Evolutionary conservation across 2,888 invertebrate species (phyloP), one percentile per base, ranked within the genome.

Genomic region (Acronicta psi): DNA sequence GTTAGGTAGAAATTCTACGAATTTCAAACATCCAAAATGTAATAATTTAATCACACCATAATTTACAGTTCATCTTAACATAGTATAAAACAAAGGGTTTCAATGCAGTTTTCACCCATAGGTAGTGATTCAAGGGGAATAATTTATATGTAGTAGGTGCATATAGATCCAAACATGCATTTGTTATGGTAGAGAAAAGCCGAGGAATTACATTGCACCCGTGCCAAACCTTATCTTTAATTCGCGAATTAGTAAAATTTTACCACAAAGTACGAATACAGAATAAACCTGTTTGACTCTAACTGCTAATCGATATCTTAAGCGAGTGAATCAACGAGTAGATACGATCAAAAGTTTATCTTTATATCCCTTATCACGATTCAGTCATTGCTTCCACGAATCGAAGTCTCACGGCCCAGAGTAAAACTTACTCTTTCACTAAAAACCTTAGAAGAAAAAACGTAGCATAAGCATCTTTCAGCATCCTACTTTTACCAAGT

Each of bases 401-500:
- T 59, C 14, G 18, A 41, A 50, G 20, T 9, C 36, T 11, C 31
- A 6, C n/a, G n/a, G 2, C 40, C 20, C 46, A 18, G n/a, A 47
- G 13, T 14, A 42, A 29, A 20, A 51, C 18, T 10, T 14, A 9
- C 14, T 34, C 11, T 42, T 42, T 57, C 53, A 7, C 25, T 37
- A 36, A 51, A 60, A 56, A 18, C 46, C 45, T 17, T 53, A 45
- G 49, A 17, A 9, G 11, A 46, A 50, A 51, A 51, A 51, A 42
- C 34, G 43, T 29, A 17, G 25, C 38, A 16, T 43, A 47, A 62
- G 50, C 55, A 53, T 38, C 25, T 49, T 36, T 18, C 40, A 54
- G 38, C 44, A 47, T 44, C 23, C 43, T 50, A 58, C 68, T 42
- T 62, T 45, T 59, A 42, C 58, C 60, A 59, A 46, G 51, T 45